These are phyloP conservation scores for Cepphus grylle DNA, from an alignment of 2,113 vertebrate species.

Conservation along the genomic window DNA sequence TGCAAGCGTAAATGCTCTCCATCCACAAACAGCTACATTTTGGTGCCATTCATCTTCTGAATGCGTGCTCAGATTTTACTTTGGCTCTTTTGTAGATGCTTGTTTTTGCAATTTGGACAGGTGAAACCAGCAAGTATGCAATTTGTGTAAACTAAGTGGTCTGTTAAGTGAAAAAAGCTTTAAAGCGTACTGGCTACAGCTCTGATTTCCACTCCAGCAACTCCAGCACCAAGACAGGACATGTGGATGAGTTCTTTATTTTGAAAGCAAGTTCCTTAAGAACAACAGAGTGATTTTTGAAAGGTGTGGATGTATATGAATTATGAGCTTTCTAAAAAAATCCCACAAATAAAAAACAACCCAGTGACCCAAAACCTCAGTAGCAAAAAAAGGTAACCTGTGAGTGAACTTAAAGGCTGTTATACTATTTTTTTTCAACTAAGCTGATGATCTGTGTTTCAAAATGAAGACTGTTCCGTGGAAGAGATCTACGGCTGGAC, in stretches of 20 bases:
- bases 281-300: constrained; percentile 33
- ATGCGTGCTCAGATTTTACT: background rate
- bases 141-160: constrained; percentile 35
- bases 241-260: constrained; percentile 31
- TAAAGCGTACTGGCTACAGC: background rate
- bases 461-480: constrained; percentile 9
- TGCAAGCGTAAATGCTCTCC: constrained; percentile 41
- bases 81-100: constrained; percentile 51
- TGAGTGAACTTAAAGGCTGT: constrained; percentile 9
- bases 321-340: constrained; percentile 22
- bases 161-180: constrained; percentile 36
- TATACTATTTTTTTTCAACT: background rate
- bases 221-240: background rate
- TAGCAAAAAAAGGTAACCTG: background rate
- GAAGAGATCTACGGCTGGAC: background rate
- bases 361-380: constrained; percentile 2
- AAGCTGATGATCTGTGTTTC: background rate
- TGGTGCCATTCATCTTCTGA: constrained; percentile 43
- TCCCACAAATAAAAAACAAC: background rate
- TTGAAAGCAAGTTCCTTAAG: constrained; percentile 34
- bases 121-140: constrained; percentile 45
- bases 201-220: constrained; percentile 7
- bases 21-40: constrained; percentile 37
- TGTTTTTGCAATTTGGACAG: constrained; percentile 66
- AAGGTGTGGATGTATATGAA: constrained; percentile 3